These are phyloP conservation scores for Thera britannica DNA, from an alignment of 2,888 invertebrate genomes.

Conservation along the genomic window DNA sequence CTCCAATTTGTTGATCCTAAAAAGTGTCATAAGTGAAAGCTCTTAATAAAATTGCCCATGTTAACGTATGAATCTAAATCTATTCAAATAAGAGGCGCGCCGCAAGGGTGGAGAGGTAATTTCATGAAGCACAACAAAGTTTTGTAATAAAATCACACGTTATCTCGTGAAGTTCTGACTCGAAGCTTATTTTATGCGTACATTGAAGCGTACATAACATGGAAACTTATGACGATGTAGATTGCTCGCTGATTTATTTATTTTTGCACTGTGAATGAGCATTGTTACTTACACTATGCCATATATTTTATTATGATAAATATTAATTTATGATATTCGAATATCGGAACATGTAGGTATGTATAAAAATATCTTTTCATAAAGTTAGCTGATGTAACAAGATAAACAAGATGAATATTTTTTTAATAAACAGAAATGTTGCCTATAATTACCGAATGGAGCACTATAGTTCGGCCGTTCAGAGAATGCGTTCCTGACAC, in stretches of 20 bases:
- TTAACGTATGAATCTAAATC: constrained; percentile 3
- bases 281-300: not conserved
- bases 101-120: constrained; percentile 18
- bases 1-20: not conserved
- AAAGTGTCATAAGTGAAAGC: not conserved
- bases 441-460: too few relatives aligned
- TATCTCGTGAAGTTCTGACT: constrained; percentile 30
- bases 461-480: too few relatives aligned
- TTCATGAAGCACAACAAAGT: constrained; percentile 30
- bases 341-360: too few relatives aligned
- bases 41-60: not conserved
- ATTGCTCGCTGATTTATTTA: constrained; percentile 19
- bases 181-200: constrained; percentile 25
- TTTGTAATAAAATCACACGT: constrained; percentile 31
- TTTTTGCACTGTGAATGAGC: constrained; percentile 16
- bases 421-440: too few relatives aligned
- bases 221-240: constrained; percentile 26
- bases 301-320: too few relatives aligned
- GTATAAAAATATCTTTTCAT: too few relatives aligned
- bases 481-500: too few relatives aligned
- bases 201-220: constrained; percentile 16
- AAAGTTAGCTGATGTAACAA: too few relatives aligned
- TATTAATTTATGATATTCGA: too few relatives aligned
- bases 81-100: constrained; percentile 3
- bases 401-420: too few relatives aligned